Evolutionary conservation across 2,888 invertebrate species (phyloP), one percentile per base, ranked within the genome.

Genomic region (Limulus polyphemus): DNA sequence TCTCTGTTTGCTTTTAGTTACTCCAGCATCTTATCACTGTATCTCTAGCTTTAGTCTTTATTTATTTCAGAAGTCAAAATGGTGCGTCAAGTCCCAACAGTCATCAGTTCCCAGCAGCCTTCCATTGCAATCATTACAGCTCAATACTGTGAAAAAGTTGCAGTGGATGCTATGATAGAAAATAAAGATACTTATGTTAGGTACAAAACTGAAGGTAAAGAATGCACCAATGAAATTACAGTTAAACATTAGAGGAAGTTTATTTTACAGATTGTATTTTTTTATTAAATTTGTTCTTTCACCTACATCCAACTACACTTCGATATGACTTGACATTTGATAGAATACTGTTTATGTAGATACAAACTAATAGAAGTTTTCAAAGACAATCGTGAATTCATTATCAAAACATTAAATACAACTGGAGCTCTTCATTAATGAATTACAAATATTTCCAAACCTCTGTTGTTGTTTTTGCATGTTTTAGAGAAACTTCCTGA

Each of bases 151-250:
- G 98, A 99, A 78, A 99, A 98, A 77, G 81, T 95, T 71, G 97
- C 98, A 1, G 94, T 99, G 0, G 98, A 98, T 77, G 88, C 95
- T 16, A 90, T 99, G 88, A 88, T 99, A 75, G 93, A 95, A 72
- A 91, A 95, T 74, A 94, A 93, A 77, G 91, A 91, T 75, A 95
- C 95, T 0, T 97, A 90, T 77, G 92, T 95, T 60, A 84, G 93
- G 68, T 95, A 92, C 76, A 94, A 92, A 49, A 94, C 93, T 72
- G 92, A 95, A 70, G 94, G 94, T 94, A 78, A 87, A 32, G 2
- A 13, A 12, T 46, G 16, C 13, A 17, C 56, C n/a, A n/a, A 11
- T 46, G 2, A 11, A 47, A 16, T 59, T n/a, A 13, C 13, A 59
- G n/a, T 32, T 32, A 7, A 32, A 32, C 7, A 32, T 32, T 2